phyloP scores from a whole-genome alignment of 2,113 vertebrate genomes.

The Brachypodius melanocephalos region DNA sequence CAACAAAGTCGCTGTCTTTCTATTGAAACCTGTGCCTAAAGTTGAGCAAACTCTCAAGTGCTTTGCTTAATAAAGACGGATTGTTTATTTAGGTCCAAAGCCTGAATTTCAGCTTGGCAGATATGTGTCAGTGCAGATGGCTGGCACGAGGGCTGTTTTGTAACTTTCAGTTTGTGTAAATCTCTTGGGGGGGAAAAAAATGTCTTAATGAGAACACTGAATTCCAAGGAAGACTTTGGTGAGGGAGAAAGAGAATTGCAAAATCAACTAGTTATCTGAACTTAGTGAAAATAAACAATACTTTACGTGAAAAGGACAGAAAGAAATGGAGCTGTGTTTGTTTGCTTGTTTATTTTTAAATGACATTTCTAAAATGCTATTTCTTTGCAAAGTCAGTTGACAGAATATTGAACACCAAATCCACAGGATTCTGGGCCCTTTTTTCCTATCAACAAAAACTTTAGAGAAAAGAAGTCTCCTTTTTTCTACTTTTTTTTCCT shows the following conservation, averaged over 20 bases:
- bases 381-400: background rate
- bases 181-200: background rate
- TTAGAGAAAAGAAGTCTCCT: background rate
- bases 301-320: background rate
- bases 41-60: background rate
- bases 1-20: background rate
- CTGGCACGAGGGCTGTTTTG: background rate
- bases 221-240: background rate
- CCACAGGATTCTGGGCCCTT: background rate
- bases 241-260: background rate
- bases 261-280: background rate
- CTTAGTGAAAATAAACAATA: background rate
- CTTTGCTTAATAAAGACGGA: background rate
- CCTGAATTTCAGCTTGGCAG: background rate
- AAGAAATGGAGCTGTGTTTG: background rate
- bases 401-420: conserved; percentile 5
- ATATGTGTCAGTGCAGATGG: background rate
- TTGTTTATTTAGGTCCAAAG: background rate
- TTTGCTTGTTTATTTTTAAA: conserved; percentile 29
- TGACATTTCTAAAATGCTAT: background rate
- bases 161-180: background rate
- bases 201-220: background rate
- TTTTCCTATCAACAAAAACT: background rate
- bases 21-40: background rate
- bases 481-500: background rate